These are phyloP conservation scores for Lithophane ornitopus DNA, from an alignment of 2,888 invertebrate species.

Conservation along the genomic window DNA sequence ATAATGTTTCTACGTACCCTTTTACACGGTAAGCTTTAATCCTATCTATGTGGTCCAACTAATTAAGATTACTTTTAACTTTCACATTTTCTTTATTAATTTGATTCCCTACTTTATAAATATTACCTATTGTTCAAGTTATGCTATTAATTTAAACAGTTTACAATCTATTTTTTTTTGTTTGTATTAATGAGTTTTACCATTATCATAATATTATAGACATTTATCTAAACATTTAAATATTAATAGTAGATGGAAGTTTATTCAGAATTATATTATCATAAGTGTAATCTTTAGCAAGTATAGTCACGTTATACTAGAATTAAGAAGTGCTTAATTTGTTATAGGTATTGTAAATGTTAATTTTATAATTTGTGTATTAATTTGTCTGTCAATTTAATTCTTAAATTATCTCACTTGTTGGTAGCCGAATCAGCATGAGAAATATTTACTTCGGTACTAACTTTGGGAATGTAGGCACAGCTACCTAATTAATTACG, in stretches of 20 bases:
- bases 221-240: slow-evolving; percentile 13
- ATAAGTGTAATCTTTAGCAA: slow-evolving; percentile 19
- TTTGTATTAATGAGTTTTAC: slow-evolving; percentile 16
- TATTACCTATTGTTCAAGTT: slow-evolving; percentile 2
- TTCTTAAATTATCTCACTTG: slow-evolving; percentile 6
- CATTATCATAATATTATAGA: slow-evolving; percentile 10
- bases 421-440: not conserved
- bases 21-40: slow-evolving; percentile 64
- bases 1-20: slow-evolving; percentile 49
- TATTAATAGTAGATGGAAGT: slow-evolving; percentile 8
- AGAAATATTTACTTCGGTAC: not conserved
- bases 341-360: slow-evolving; percentile 24
- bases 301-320: slow-evolving; percentile 17
- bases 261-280: slow-evolving; percentile 3
- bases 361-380: slow-evolving; percentile 30
- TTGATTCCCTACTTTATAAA: slow-evolving; percentile 17
- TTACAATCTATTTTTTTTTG: not conserved
- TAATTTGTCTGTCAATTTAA: not conserved
- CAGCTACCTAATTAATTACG: not conserved
- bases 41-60: slow-evolving; percentile 77
- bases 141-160: not conserved
- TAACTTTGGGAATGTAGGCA: not conserved
- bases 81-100: slow-evolving; percentile 33
- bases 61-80: slow-evolving; percentile 72
- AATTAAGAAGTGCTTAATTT: slow-evolving; percentile 19